Conservation (phyloP, 2,888 invertebrate genomes). For the Ethmia dodecea region DNA sequence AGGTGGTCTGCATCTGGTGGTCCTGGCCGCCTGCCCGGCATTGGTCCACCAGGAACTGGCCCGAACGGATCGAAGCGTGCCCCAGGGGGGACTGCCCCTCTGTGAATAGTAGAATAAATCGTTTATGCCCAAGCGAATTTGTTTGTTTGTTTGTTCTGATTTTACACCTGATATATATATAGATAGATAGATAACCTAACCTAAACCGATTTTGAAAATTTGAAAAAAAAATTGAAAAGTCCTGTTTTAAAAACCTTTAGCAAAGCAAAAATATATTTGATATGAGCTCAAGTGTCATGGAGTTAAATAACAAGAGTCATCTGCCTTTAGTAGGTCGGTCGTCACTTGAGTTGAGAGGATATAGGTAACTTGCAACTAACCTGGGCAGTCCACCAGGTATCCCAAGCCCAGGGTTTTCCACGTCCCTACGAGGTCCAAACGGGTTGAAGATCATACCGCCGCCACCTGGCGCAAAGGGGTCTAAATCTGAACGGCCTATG, state of each 20-base stretch:
- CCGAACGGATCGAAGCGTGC: conserved; percentile 91
- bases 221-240: too few species aligned
- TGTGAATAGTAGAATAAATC: conserved; percentile 35
- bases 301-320: too few species aligned
- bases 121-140: too few species aligned
- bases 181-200: too few species aligned
- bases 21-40: conserved; percentile 56
- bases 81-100: conserved; percentile 82
- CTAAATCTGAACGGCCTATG: conserved; percentile 86
- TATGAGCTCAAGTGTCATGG: too few species aligned
- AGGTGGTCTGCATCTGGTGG: conserved; percentile 85
- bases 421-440: conserved; percentile 58
- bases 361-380: conserved; percentile 37
- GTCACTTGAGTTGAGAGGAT: too few species aligned
- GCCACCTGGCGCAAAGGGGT: conserved; percentile 81
- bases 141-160: too few species aligned
- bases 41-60: conserved; percentile 44
- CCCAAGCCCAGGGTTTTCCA: conserved; percentile 71
- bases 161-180: too few species aligned
- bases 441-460: conserved; percentile 90
- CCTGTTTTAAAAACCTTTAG: too few species aligned
- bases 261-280: too few species aligned
- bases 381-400: conserved; percentile 78
- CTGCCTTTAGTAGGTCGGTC: too few species aligned
- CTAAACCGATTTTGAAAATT: too few species aligned